Evolutionary conservation across 2,797 vertebrate genomes (phyloP).

Genomic region (Glyptemys insculpta): DNA sequence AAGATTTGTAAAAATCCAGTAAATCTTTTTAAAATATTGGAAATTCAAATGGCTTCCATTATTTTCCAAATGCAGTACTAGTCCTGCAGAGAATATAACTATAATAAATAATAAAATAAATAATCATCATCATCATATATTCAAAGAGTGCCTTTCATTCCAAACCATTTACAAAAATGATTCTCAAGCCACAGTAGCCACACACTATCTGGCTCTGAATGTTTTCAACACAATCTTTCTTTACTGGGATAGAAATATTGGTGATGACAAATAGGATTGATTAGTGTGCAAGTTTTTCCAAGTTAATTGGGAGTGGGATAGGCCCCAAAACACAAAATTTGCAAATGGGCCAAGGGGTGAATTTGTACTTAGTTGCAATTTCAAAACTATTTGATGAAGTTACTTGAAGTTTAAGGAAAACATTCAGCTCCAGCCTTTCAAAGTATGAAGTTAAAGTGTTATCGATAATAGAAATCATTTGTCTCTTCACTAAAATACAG

Average conservation of each 20-base stretch:
- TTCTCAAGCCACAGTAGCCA: background rate
- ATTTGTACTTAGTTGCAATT: background rate
- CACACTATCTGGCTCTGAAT: background rate
- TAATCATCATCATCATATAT: background rate
- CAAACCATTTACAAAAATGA: background rate
- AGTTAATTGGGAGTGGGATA: background rate
- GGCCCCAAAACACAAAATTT: background rate
- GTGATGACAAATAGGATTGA: background rate
- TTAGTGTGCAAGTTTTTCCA: background rate
- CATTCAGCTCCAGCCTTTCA: background rate
- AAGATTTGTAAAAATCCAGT: background rate
- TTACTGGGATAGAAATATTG: background rate
- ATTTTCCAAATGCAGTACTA: background rate
- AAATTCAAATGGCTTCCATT: background rate
- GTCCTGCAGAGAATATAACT: background rate
- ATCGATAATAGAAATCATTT: background rate
- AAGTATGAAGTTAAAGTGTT: background rate
- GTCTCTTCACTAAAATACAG: background rate
- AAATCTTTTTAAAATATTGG: background rate
- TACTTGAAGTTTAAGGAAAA: background rate
- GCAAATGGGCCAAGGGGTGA: background rate
- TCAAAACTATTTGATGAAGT: background rate
- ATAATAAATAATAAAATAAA: background rate
- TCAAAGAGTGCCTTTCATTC: background rate
- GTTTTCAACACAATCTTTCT: background rate